These are phyloP conservation scores for Pimephales promelas DNA, from an alignment of 2,113 vertebrate species.

Conservation along the genomic window DNA sequence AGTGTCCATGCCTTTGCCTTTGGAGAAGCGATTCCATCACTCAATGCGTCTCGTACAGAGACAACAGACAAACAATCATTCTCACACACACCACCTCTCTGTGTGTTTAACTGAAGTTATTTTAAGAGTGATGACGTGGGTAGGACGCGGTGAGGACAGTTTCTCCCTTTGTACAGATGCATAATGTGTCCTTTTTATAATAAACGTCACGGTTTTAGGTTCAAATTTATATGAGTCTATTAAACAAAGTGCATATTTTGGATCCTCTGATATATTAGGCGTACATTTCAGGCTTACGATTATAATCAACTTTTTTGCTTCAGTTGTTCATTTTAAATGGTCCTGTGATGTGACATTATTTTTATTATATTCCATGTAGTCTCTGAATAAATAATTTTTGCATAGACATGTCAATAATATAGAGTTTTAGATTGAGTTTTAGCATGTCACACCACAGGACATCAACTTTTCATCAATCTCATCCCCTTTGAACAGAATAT, in stretches of 20 bases:
- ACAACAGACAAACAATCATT: not conserved
- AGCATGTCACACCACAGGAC: not conserved
- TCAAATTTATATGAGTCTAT: not conserved
- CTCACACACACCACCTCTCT: not conserved
- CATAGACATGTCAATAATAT: not conserved
- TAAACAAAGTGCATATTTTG: not conserved
- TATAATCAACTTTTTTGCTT: not conserved
- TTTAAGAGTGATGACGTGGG: conserved; percentile 35
- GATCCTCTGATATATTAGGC: not conserved
- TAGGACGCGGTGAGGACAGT: not conserved
- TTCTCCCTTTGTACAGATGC: not conserved
- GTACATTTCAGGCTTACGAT: not conserved
- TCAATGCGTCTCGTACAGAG: not conserved
- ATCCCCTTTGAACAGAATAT: not conserved
- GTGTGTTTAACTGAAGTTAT: conserved; percentile 22
- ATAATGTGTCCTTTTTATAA: not conserved
- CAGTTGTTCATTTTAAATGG: not conserved
- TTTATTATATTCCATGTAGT: not conserved
- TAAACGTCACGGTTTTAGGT: not conserved
- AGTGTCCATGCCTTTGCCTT: not conserved
- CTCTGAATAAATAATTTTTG: not conserved
- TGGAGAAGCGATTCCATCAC: not conserved
- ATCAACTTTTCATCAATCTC: not conserved
- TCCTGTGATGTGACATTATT: not conserved
- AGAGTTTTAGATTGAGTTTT: not conserved